Evolutionary conservation across 2,113 vertebrate genomes (phyloP), one percentile per base, ranked within the genome.

Genomic region (Bambusicola thoracicus): DNA sequence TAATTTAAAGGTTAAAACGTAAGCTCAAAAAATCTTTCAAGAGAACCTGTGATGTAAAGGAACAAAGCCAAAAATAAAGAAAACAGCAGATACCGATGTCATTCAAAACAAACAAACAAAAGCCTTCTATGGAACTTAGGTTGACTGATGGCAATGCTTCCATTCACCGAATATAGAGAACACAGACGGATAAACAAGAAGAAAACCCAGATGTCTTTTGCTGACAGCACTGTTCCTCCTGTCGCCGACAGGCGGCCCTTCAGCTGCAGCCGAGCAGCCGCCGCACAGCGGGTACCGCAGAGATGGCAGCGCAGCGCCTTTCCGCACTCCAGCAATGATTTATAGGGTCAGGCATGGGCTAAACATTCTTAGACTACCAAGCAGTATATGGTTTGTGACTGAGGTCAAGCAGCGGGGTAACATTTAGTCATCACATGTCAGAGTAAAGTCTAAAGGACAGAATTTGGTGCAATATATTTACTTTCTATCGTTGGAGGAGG

Each of bases 241-340:
- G 51, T 74, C 59, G 59, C 80, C 93, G 65, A 85, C 18, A 96
- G 96, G 85, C 93, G 96, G 94, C 92, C 82, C 34, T 56, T 44
- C 25, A 49, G 40, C 44, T 40, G 48, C 90, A 22, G n/a, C 73
- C 22, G 34, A 13, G 16, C 25, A 6, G 29, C 36, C 10, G 24
- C 22, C 32, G 46, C 14, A 4, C 69, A 5, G 11, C 38, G 21
- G 13, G 32, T 53, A 6, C 89, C 2, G 29, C 46, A 20, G 13
- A 13, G 63, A 61, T 46, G 56, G 66, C 40, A 18, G 36, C 80
- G 44, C 18, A 2, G 40, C 6, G 4, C 25, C 19, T 43, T 43
- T 58, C 77, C 61, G 73, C 89, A 46, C 59, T 55, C 81, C 43
- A 53, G 25, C 9, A 43, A 61, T 7, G 56, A 30, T 67, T 13